phyloP scores from a whole-genome alignment of 2,113 vertebrate genomes.

The Noctilio leporinus region DNA sequence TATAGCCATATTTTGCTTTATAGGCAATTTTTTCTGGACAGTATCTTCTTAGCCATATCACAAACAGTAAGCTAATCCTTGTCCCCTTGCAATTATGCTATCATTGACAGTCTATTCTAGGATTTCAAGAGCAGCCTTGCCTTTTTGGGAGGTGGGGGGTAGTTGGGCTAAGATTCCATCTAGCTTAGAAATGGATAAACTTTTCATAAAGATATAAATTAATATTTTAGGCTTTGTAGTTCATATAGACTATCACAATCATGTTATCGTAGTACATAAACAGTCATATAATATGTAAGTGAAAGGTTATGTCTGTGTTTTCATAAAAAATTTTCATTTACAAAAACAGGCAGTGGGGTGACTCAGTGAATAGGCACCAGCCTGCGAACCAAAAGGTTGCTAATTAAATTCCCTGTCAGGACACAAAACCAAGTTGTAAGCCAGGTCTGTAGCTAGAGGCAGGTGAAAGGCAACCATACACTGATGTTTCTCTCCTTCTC shows the following conservation, averaged over 20 bases:
- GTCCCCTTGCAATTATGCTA: neutral
- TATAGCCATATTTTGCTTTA: slow-evolving; percentile 1
- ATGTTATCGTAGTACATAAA: neutral
- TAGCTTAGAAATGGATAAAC: neutral
- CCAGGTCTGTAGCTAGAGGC: too few species aligned
- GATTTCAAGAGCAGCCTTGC: neutral
- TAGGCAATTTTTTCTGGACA: slow-evolving; percentile 1
- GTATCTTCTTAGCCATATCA: neutral
- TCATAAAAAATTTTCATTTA: neutral
- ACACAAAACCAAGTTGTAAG: too few species aligned
- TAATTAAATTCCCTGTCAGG: too few species aligned
- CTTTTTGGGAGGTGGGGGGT: too few species aligned
- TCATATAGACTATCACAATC: neutral
- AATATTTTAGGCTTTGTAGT: neutral
- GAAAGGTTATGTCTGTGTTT: neutral
- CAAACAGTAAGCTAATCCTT: neutral
- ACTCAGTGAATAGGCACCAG: too few species aligned
- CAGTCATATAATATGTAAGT: neutral
- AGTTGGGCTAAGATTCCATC: neutral
- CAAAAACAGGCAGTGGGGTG: neutral
- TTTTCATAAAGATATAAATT: neutral
- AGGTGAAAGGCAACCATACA: too few species aligned
- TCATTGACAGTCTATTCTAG: neutral
- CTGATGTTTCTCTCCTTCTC: too few species aligned
- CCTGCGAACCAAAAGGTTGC: too few species aligned